Conservation (phyloP, 1,140 invertebrate species). For the Camponotus pennsylvanicus region DNA sequence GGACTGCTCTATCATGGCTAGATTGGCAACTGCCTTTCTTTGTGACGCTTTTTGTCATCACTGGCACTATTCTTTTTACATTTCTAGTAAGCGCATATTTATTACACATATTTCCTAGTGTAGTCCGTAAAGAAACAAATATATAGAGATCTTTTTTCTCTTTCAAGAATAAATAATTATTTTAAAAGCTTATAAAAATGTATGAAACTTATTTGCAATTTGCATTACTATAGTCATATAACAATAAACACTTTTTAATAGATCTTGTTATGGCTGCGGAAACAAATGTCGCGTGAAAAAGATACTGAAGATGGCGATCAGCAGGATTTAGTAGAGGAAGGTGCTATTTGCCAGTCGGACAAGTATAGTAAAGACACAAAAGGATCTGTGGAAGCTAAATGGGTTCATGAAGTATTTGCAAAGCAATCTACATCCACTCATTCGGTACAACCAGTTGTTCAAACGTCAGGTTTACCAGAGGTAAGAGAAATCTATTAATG, state of each 20-base stretch:
- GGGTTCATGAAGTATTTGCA: slow-evolving; percentile 80
- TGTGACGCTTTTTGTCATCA: slow-evolving; percentile 83
- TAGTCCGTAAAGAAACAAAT: background rate
- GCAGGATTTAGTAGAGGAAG: slow-evolving; percentile 84
- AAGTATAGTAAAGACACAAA: slow-evolving; percentile 78
- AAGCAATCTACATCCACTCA: slow-evolving; percentile 81
- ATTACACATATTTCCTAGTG: background rate
- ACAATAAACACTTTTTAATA: slow-evolving; percentile 38
- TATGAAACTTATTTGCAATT: too few species aligned
- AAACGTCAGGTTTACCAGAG: slow-evolving; percentile 79
- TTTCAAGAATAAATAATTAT: background rate
- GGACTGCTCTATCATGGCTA: slow-evolving; percentile 82
- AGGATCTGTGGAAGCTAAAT: slow-evolving; percentile 80
- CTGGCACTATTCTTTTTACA: slow-evolving; percentile 84
- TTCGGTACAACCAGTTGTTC: slow-evolving; percentile 59
- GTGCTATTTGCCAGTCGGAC: slow-evolving; percentile 77
- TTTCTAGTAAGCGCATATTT: slow-evolving; percentile 81
- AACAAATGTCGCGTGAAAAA: slow-evolving; percentile 87
- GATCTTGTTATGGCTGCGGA: slow-evolving; percentile 86
- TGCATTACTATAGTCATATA: background rate
- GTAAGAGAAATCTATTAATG: slow-evolving; percentile 48
- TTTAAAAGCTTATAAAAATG: background rate
- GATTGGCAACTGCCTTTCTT: slow-evolving; percentile 84
- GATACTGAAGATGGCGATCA: slow-evolving; percentile 84
- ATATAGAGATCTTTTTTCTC: background rate